phyloP scores from a whole-genome alignment of 1,140 invertebrate genomes.

The Eupeodes corollae region DNA sequence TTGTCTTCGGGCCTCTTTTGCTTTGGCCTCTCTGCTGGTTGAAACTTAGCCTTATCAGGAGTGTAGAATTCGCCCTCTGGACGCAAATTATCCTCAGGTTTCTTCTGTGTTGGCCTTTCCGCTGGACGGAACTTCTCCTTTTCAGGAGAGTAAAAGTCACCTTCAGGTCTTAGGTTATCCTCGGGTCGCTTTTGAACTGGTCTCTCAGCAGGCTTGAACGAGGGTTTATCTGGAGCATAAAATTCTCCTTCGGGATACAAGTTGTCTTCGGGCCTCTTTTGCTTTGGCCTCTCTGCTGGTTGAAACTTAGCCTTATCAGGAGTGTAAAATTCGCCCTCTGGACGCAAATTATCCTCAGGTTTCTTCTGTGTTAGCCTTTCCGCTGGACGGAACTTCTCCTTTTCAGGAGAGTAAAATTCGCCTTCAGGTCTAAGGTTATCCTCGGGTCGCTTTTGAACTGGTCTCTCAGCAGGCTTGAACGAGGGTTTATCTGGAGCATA shows the following conservation, averaged over 20 bases:
- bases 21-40: slow-evolving; percentile 42
- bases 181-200: slow-evolving; percentile 45
- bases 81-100: slow-evolving; percentile 20
- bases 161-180: slow-evolving; percentile 56
- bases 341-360: slow-evolving; percentile 37
- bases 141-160: slow-evolving; percentile 46
- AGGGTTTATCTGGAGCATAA: slow-evolving; percentile 41
- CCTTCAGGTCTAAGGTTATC: slow-evolving; percentile 54
- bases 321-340: slow-evolving; percentile 38
- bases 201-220: slow-evolving; percentile 46
- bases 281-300: slow-evolving; percentile 38
- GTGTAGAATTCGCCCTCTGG: slow-evolving; percentile 51
- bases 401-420: slow-evolving; percentile 45
- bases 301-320: slow-evolving; percentile 26
- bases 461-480: slow-evolving; percentile 34
- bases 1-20: slow-evolving; percentile 48
- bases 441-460: slow-evolving; percentile 36
- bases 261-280: slow-evolving; percentile 43
- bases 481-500: slow-evolving; percentile 39
- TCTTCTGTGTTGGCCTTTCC: slow-evolving; percentile 18
- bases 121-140: slow-evolving; percentile 33
- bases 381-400: slow-evolving; percentile 23
- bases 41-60: slow-evolving; percentile 34
- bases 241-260: slow-evolving; percentile 58
- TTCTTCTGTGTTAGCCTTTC: slow-evolving; percentile 37